Evolutionary conservation across 2,113 vertebrate genomes (phyloP).

Genomic region (Toxotes jaculatrix): DNA sequence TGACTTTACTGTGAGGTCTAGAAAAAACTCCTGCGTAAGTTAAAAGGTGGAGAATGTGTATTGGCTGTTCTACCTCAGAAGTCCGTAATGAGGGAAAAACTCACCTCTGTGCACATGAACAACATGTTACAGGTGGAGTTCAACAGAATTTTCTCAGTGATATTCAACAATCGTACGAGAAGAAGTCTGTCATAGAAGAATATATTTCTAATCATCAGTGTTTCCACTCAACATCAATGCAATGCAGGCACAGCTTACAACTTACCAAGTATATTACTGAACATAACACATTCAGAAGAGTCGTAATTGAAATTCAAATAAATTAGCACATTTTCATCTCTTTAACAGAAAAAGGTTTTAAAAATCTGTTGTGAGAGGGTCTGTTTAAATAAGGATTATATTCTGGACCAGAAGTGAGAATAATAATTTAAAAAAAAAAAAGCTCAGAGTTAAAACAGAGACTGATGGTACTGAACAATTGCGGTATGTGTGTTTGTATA

Average conservation of each 20-base stretch:
- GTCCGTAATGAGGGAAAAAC: constrained; percentile 16
- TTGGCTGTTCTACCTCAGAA: constrained; percentile 31
- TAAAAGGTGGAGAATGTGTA: constrained; percentile 55
- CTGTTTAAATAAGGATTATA: no score
- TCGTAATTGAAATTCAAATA: not conserved
- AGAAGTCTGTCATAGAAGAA: not conserved
- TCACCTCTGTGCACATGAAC: constrained; percentile 12
- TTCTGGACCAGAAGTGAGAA: not conserved
- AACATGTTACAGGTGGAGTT: not conserved
- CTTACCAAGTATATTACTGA: not conserved
- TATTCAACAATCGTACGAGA: not conserved
- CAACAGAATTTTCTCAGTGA: not conserved
- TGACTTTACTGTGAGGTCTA: constrained; percentile 50
- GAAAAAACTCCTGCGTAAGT: constrained; percentile 31
- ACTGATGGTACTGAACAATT: constrained; percentile 2
- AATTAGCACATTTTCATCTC: no score
- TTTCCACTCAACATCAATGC: not conserved
- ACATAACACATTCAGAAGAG: not conserved
- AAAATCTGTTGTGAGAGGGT: no score
- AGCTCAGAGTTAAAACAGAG: not conserved
- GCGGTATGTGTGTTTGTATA: not conserved
- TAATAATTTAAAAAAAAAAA: not conserved
- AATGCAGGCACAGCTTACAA: not conserved
- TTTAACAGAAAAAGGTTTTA: no score
- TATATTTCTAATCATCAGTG: not conserved